Base-by-base conservation (phyloP, 2,797 vertebrate genomes). In the Lepilemur ruficaudatus region DNA sequence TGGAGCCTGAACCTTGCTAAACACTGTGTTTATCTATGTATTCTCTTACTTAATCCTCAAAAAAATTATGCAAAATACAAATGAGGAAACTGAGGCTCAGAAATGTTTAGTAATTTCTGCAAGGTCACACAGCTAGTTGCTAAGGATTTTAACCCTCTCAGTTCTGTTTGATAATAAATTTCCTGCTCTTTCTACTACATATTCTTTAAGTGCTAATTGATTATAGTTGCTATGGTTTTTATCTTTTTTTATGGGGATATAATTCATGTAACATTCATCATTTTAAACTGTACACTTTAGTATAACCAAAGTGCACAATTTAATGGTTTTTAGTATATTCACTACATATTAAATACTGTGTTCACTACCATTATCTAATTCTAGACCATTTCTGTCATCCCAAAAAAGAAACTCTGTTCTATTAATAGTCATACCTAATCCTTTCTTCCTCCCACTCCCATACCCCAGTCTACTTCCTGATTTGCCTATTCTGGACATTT, bases 241-340 rank as follows among this genome's bases (percentile, higher is more conserved):
- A 23, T 41, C n/a, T 65, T 70, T 90, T 90, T 85, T 67, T 73
- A 15, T 50, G 43, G 50, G 78, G 30, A 43, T 72, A 43, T 75
- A 87, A 76, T 81, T 96, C 10, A 79, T 2, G 18, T 92, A 69
- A 80, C 22, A 79, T 85, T 80, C 11, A 57, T 48, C n/a, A 43
- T 72, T 92, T 89, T 91, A 78, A 93, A 82, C 35, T 93, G 23
- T 83, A 50, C 32, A 69, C 38, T 59, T 94, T 41, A 70, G 23
- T 70, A 70, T 70, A 70, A n/a, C 63, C n/a, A 43, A 30, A 23
- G 23, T 59, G 28, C 55, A 13, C 11, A 90, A 13, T 41, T 93
- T 17, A 80, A 2, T 94, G 48, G 20, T 73, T 87, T 87, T 91
- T 84, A 80, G 41, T 85, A 38, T 84, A 55, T 50, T 73, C 61